Base-by-base conservation (phyloP, 2,888 invertebrate species). In the Scaptomyza flava region DNA sequence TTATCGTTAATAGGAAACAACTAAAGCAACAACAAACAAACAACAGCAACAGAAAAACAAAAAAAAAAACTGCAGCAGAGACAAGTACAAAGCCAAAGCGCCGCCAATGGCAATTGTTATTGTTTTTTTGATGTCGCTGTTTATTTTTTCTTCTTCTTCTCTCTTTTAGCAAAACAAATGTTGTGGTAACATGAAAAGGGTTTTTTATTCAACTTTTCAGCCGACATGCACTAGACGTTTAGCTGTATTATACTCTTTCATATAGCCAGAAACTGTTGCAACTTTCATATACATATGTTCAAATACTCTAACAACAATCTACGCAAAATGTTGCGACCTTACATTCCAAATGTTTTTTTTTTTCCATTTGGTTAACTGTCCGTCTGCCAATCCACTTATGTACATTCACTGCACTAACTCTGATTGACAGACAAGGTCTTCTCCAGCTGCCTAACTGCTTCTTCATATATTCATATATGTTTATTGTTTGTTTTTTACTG, bases 1-100 rank as follows among this genome's bases (percentile, higher is more conserved):
- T 84, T 84, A 84, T 84, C 84, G 87, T 81, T 80, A 87, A 84
- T 84, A 84, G 84, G 87, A 84, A 84, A 84, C 87, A 87, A 85
- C 87, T 84, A 79, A 83, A 61, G 70, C 69, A 67, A 34, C 64
- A 60, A 48, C 45, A 57, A 54, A 54, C 46, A 46, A 33, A 66
- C 53, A 54, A 52, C 38, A 38, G 12, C 34, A 38, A 5, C 34
- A 63, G 27, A 11, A 38, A 27, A 30, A 23, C 43, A 20, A 23
- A 48, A 52, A n/a, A 20, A 47, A 30, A 51, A 50, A 51, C 53
- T 67, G 68, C 76, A 71, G n/a, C 78, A 62, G 72, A 77, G 76
- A 78, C 83, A 87, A 84, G 81, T 84, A 83, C 84, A 83, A 83
- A 84, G 83, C 77, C 72, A 84, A 85, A 80, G 82, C 70, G 74